phyloP scores from a whole-genome alignment of 2,797 vertebrate genomes.

The Pangasius larnaudii region DNA sequence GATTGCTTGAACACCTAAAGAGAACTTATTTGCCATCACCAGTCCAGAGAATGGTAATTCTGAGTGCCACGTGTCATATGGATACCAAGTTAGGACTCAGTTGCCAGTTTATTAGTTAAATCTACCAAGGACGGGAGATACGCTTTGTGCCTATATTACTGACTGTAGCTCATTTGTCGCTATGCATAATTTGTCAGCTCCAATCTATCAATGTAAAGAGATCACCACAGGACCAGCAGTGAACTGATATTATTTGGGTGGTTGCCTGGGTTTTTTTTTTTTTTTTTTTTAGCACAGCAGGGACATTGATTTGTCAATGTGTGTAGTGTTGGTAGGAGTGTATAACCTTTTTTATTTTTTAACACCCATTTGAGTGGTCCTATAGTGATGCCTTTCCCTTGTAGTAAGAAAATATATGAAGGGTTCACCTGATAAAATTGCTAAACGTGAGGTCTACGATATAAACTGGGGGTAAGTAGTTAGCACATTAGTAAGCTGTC shows the following conservation, averaged over 20 bases:
- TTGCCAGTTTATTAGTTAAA: not conserved
- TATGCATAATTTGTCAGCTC: slow-evolving; percentile 1
- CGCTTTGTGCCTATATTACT: not conserved
- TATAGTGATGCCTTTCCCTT: not conserved
- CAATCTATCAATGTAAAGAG: not conserved
- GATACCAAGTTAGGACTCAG: not conserved
- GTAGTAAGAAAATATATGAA: not conserved
- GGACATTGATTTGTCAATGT: not conserved
- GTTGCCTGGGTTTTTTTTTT: not conserved
- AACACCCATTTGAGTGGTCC: not conserved
- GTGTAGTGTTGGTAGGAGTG: too few relatives aligned
- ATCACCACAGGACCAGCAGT: not conserved
- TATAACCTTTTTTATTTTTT: not conserved
- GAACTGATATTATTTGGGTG: too few relatives aligned
- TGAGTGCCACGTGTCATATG: not conserved
- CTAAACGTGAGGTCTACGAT: not conserved
- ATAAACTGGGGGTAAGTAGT: not conserved
- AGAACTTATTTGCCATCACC: slow-evolving; percentile 10
- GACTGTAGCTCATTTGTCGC: slow-evolving; percentile 13
- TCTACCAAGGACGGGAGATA: not conserved
- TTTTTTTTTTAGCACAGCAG: not conserved
- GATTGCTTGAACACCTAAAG: slow-evolving; percentile 1
- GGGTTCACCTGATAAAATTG: not conserved
- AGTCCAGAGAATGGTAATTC: not conserved
- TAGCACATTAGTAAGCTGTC: not conserved